Conservation (phyloP, 2,888 invertebrate species). For the Brachyptera risi region DNA sequence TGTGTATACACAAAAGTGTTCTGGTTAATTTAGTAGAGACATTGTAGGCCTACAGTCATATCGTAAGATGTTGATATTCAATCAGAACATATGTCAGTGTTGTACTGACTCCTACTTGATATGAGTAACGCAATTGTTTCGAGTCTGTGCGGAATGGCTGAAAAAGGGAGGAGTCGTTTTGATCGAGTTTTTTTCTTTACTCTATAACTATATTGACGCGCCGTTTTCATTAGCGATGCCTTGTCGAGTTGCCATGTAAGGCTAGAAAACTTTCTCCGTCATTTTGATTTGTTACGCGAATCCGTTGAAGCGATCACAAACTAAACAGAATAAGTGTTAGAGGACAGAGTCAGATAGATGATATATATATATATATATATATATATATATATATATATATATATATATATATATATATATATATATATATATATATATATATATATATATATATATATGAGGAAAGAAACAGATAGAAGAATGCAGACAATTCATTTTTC, state of each 20-base stretch:
- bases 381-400: too few relatives aligned
- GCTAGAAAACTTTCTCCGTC: slow-evolving; percentile 20
- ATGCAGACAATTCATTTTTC: slow-evolving; percentile 7
- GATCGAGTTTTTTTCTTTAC: slow-evolving; percentile 3
- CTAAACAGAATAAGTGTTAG: neutral
- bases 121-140: too few relatives aligned
- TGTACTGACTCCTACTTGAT: too few relatives aligned
- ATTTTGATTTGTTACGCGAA: slow-evolving; percentile 26
- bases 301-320: slow-evolving; percentile 9
- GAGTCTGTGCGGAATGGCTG: neutral
- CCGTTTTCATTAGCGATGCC: slow-evolving; percentile 20
- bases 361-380: neutral
- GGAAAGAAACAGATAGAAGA: slow-evolving; percentile 11
- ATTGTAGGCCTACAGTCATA: too few relatives aligned
- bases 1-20: too few relatives aligned
- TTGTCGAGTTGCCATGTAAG: slow-evolving; percentile 17
- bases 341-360: slow-evolving; percentile 6
- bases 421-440: too few relatives aligned
- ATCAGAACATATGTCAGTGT: too few relatives aligned
- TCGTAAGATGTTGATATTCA: too few relatives aligned
- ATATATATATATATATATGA: neutral
- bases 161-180: neutral
- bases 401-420: slow-evolving; percentile 3
- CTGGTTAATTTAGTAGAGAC: too few relatives aligned
- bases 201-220: slow-evolving; percentile 16